Conservation (phyloP, 2,113 vertebrate genomes). For the Tenebrosternarchus preto region DNA sequence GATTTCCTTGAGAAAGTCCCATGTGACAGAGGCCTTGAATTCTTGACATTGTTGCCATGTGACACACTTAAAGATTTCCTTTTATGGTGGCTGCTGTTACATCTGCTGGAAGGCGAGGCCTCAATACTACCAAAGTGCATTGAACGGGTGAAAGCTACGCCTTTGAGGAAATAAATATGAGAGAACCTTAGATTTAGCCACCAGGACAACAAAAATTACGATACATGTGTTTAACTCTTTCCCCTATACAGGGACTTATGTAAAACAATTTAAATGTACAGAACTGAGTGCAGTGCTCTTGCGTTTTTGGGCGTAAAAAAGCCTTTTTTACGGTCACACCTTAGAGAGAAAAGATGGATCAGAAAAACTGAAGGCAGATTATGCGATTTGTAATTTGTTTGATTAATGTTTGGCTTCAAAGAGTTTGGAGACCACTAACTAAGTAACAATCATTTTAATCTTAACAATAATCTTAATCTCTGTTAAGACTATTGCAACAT, state of each 20-base stretch:
- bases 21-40: slow-evolving; percentile 75
- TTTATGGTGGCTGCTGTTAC: slow-evolving; percentile 76
- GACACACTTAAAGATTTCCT: slow-evolving; percentile 83
- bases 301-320: not conserved
- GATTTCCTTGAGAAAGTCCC: slow-evolving; percentile 76
- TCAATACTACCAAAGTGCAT: slow-evolving; percentile 51
- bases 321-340: too few species aligned
- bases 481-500: not conserved
- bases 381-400: too few species aligned
- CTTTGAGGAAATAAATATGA: slow-evolving; percentile 47
- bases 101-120: slow-evolving; percentile 67
- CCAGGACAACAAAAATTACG: not conserved
- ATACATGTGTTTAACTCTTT: slow-evolving; percentile 4
- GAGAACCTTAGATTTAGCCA: not conserved
- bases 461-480: too few species aligned
- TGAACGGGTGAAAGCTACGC: slow-evolving; percentile 55
- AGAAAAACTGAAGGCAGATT: not conserved
- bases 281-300: not conserved
- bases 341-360: not conserved
- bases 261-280: not conserved
- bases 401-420: not conserved
- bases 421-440: not conserved
- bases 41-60: slow-evolving; percentile 80
- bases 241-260: not conserved
- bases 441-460: slow-evolving; percentile 11